Evolutionary conservation across 2,888 invertebrate species (phyloP), one percentile per base, ranked within the genome.

Genomic region (Drosophila paramelanica): DNA sequence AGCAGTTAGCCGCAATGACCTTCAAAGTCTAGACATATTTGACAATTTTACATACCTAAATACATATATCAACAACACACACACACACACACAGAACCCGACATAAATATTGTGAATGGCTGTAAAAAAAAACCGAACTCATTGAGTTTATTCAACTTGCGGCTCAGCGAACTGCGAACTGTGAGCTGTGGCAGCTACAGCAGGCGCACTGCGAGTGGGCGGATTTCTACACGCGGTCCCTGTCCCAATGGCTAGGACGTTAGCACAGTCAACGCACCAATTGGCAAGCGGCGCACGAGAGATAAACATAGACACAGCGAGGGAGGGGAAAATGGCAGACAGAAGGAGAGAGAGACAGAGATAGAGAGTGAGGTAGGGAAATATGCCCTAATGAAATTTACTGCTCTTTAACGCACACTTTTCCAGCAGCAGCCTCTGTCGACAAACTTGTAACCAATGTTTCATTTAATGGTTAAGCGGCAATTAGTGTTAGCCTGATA

Each of bases 1-100:
- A 77, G 75, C 78, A 73, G 67, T 85, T 75, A 65, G 73, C 60
- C 73, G 42, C 70, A 79, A 68, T 80, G 88, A 81, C 88, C 88
- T 89, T 89, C 88, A 75, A 57, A 57, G 88, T 88, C 88, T 88
- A 88, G 88, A 88, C 88, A 50, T 67, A 79, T 88, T 88, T 87
- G 84, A 87, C 81, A 88, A 81, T 73, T 74, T 79, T 78, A 74
- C 74, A 79, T 72, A 67, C 56, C 69, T 47, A 73, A 66, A 69
- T 53, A 71, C 62, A 72, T 49, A 61, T 53, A 66, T 59, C 49
- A 58, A 65, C 58, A 59, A 69, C 61, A 69, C 49, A 42, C 77
- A 55, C 65, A 47, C 53, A 31, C 41, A 68, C 50, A 58, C 17
- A 66, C 59, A 68, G 46, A 58, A 14, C 62, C 59, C 56, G 46